Percentiles rank a stretch among this genome's conserved stretches.
Conservation (phyloP, 2,113 vertebrate genomes). For the Parotia lawesii region DNA sequence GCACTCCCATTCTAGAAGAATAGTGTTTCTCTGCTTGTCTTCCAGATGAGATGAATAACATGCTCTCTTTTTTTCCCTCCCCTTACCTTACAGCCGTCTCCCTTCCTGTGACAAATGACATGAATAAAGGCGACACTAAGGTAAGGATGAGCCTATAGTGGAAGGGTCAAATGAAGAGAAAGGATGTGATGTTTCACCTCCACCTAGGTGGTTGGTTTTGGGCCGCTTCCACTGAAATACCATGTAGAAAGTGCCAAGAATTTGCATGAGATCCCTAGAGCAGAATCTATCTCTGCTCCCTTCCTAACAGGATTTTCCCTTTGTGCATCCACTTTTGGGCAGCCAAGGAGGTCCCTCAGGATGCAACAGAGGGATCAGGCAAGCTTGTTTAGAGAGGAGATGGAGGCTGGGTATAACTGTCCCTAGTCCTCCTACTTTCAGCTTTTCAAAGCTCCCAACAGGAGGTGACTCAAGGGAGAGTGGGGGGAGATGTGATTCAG, state of each 20-base stretch:
- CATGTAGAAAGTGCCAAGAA: background rate
- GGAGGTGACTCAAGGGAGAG: conserved; percentile 46
- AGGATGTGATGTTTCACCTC: background rate
- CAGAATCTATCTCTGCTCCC: background rate
- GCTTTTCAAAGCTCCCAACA: conserved; percentile 16
- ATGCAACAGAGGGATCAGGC: background rate
- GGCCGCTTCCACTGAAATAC: background rate
- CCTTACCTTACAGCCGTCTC: conserved; percentile 59
- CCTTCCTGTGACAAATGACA: conserved; percentile 70
- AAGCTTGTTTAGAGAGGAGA: background rate
- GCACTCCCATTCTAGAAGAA: background rate
- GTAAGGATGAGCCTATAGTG: conserved; percentile 57
- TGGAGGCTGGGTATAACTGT: background rate
- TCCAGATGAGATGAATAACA: background rate
- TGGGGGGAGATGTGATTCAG: conserved; percentile 34
- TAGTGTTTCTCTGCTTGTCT: background rate
- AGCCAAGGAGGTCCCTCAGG: background rate
- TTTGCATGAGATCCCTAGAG: background rate
- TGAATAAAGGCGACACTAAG: conserved; percentile 74
- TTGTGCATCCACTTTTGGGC: background rate
- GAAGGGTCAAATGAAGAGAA: background rate
- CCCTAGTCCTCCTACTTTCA: conserved; percentile 18
- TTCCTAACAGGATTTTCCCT: background rate
- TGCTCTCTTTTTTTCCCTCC: background rate
- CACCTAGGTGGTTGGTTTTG: background rate